phyloP scores from a whole-genome alignment of 2,888 invertebrate genomes.

The Cerceris rybyensis region DNA sequence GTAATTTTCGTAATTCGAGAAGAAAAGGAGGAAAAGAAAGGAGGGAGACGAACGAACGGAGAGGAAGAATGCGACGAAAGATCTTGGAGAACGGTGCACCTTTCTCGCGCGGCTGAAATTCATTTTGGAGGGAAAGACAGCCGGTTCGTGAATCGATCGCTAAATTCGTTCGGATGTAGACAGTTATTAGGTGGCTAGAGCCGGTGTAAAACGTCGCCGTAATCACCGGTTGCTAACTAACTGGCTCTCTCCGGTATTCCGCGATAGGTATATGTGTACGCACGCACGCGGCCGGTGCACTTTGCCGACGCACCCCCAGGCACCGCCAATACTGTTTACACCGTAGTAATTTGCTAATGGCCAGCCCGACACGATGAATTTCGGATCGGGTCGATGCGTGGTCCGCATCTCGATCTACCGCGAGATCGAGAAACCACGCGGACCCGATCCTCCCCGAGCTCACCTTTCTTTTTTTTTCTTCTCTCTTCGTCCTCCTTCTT shows the following conservation, averaged over 20 bases:
- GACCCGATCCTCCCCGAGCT: constrained; percentile 9
- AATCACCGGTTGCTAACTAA: constrained; percentile 76
- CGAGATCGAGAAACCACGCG: constrained; percentile 38
- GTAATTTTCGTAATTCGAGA: no score
- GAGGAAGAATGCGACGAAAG: no score
- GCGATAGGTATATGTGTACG: constrained; percentile 42
- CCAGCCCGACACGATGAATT: constrained; percentile 69
- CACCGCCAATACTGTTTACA: constrained; percentile 78
- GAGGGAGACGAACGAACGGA: no score
- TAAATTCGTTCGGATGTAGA: constrained; percentile 72
- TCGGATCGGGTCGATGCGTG: constrained; percentile 68
- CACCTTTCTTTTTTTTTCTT: no score
- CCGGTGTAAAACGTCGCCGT: constrained; percentile 75
- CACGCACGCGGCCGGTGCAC: constrained; percentile 44
- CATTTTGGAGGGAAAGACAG: neutral
- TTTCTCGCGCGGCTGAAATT: no score
- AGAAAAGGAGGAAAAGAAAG: no score
- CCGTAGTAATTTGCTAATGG: constrained; percentile 80
- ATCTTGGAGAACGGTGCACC: no score
- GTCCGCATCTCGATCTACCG: constrained; percentile 65
- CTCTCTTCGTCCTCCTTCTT: no score
- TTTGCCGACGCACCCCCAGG: constrained; percentile 51
- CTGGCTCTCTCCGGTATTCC: constrained; percentile 52
- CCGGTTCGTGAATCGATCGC: constrained; percentile 58
- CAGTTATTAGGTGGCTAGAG: constrained; percentile 76